Conservation (phyloP, 2,888 invertebrate species). For the Lycaena phlaeas region DNA sequence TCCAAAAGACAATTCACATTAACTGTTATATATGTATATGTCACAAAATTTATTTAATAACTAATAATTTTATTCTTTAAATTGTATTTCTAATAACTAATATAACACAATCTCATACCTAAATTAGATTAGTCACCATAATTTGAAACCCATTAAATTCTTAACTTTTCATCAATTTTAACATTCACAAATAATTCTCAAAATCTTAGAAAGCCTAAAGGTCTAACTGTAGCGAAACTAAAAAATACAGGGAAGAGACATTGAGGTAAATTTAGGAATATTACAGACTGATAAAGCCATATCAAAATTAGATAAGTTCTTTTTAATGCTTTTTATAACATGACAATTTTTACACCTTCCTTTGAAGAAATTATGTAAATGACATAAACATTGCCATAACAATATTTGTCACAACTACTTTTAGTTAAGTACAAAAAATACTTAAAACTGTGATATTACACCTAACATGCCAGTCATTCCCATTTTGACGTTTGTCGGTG, state of each 20-base stretch:
- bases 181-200: too few species aligned
- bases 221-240: background rate
- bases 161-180: too few species aligned
- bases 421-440: slow-evolving; percentile 18
- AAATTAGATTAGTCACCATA: too few species aligned
- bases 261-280: background rate
- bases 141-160: too few species aligned
- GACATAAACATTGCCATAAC: slow-evolving; percentile 8
- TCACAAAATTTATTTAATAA: too few species aligned
- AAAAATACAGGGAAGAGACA: background rate
- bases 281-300: slow-evolving; percentile 3
- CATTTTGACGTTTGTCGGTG: background rate
- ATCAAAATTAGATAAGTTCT: slow-evolving; percentile 2
- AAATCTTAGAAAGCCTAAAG: too few species aligned
- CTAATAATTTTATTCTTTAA: too few species aligned
- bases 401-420: slow-evolving; percentile 4
- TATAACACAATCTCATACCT: too few species aligned
- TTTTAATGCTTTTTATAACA: slow-evolving; percentile 1
- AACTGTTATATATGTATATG: too few species aligned
- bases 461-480: slow-evolving; percentile 12
- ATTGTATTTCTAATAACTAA: too few species aligned
- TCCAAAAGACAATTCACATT: too few species aligned
- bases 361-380: slow-evolving; percentile 10
- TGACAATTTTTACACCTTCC: slow-evolving; percentile 2
- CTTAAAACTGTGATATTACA: slow-evolving; percentile 22